phyloP scores from a whole-genome alignment of 2,797 vertebrate species.

The Novumbra hubbsi region DNA sequence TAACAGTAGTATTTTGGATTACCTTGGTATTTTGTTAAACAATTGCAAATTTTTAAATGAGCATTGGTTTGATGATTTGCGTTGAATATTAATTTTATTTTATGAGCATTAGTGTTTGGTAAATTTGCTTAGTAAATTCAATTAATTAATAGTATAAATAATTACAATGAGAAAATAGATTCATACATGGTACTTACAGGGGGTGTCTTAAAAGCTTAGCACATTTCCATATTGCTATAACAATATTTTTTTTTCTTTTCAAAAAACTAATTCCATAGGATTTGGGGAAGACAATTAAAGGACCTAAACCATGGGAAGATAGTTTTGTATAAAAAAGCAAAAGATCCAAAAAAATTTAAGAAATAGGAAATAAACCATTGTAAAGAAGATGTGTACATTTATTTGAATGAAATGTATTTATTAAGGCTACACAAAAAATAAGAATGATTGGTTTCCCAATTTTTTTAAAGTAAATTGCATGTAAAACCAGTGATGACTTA shows the following conservation, averaged over 20 bases:
- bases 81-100: constrained; percentile 63
- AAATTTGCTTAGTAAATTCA: constrained; percentile 73
- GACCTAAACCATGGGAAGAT: constrained; percentile 68
- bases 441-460: constrained; percentile 70
- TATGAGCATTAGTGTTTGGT: constrained; percentile 75
- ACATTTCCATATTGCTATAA: constrained; percentile 80
- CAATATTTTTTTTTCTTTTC: constrained; percentile 68
- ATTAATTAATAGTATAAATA: constrained; percentile 51
- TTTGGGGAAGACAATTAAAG: constrained; percentile 66
- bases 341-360: constrained; percentile 55
- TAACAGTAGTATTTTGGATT: constrained; percentile 70
- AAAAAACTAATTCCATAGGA: constrained; percentile 79
- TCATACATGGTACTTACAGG: constrained; percentile 74
- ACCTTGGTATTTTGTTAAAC: constrained; percentile 65
- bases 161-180: constrained; percentile 65
- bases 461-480: constrained; percentile 71
- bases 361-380: constrained; percentile 68
- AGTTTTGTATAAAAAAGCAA: constrained; percentile 76
- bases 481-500: constrained; percentile 84
- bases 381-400: constrained; percentile 86
- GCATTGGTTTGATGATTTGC: constrained; percentile 73
- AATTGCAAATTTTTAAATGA: constrained; percentile 70
- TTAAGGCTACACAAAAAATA: constrained; percentile 70
- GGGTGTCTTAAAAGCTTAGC: constrained; percentile 73
- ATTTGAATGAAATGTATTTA: constrained; percentile 83